Evolutionary conservation across 2,888 invertebrate species (phyloP).

Genomic region (Ennomos quercinarius): DNA sequence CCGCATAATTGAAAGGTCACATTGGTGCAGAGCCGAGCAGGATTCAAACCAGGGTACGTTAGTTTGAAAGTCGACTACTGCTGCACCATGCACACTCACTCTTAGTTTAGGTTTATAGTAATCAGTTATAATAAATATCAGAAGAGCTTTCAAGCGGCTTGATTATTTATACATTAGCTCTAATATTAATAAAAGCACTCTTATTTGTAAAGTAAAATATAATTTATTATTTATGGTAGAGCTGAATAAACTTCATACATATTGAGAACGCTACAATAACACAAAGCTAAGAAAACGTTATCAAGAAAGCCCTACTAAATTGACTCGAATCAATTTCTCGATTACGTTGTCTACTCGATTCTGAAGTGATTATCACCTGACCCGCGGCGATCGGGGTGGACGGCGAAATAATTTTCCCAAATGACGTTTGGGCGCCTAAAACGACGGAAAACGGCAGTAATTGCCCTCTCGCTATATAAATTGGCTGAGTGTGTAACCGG

Average conservation of each 20-base stretch:
- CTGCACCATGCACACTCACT: too few species aligned
- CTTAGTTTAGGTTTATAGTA: too few species aligned
- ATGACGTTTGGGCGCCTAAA: constrained; percentile 73
- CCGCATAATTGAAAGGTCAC: too few species aligned
- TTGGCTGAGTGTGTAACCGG: constrained; percentile 77
- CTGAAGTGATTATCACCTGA: constrained; percentile 54
- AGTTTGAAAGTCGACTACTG: too few species aligned
- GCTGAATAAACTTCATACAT: background rate
- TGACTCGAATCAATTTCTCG: constrained; percentile 34
- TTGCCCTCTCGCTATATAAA: constrained; percentile 78
- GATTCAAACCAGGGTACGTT: too few species aligned
- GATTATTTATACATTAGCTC: too few species aligned
- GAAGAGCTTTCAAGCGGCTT: too few species aligned
- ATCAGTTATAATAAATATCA: too few species aligned
- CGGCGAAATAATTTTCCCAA: constrained; percentile 72
- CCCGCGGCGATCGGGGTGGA: constrained; percentile 52
- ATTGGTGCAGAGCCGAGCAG: too few species aligned
- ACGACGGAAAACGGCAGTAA: constrained; percentile 73
- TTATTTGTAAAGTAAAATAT: too few species aligned
- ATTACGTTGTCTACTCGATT: constrained; percentile 38
- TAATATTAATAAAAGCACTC: too few species aligned
- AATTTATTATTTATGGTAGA: too few species aligned
- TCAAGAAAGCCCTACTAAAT: constrained; percentile 27
- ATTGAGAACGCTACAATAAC: background rate
- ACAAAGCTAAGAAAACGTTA: constrained; percentile 2